These are phyloP conservation scores for Sarcophaga variegata DNA, from an alignment of 2,888 invertebrate species.

Conservation along the genomic window DNA sequence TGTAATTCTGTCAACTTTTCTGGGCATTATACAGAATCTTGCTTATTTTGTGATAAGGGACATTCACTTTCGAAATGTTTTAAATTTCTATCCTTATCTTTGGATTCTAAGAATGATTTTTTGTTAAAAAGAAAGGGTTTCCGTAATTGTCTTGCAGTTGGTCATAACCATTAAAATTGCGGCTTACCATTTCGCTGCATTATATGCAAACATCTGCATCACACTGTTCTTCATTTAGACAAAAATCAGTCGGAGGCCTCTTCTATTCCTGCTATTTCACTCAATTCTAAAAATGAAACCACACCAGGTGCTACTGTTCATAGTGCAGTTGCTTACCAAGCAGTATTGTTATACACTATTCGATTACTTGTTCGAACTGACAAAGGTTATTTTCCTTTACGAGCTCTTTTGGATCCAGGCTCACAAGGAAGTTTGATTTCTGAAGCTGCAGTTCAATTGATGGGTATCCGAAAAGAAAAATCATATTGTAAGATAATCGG, in stretches of 20 bases:
- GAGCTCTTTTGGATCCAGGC: slow-evolving; percentile 14
- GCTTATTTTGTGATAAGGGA: slow-evolving; percentile 7
- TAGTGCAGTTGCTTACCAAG: background rate
- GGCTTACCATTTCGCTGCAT: background rate
- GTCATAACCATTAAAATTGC: no score
- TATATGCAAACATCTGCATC: slow-evolving; percentile 24
- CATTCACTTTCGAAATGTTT: slow-evolving; percentile 10
- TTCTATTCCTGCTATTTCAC: no score
- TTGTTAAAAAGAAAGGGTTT: slow-evolving; percentile 13
- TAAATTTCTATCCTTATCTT: background rate
- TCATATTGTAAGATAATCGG: no score
- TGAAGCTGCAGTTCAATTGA: background rate
- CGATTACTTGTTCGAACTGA: background rate
- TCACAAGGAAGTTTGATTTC: slow-evolving; percentile 17
- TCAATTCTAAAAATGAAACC: no score
- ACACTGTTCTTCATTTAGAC: slow-evolving; percentile 14
- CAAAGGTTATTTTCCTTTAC: slow-evolving; percentile 3
- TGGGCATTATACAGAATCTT: background rate
- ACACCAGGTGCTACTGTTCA: no score
- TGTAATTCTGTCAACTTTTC: background rate
- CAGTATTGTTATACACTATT: slow-evolving; percentile 4
- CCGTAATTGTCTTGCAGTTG: background rate
- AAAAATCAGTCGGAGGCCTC: background rate
- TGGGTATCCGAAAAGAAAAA: no score
- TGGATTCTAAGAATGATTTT: background rate